Conservation (phyloP, 2,797 vertebrate genomes). For the Basileuterus tristriatus region DNA sequence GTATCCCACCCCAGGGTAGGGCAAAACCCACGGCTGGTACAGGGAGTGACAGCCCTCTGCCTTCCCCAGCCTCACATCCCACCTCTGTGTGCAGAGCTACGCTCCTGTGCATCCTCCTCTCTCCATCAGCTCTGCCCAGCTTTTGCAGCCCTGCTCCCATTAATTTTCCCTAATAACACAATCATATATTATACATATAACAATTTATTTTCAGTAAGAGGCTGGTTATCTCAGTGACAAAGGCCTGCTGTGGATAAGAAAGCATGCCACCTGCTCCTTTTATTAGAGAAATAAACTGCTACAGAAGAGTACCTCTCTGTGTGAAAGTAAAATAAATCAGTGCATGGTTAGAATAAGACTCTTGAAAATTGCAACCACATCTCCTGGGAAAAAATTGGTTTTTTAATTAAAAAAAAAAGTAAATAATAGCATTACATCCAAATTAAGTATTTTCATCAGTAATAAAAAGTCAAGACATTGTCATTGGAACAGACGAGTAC, state of each 20-base stretch:
- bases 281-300: background rate
- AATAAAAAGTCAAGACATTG: background rate
- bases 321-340: background rate
- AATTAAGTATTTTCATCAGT: background rate
- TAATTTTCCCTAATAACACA: background rate
- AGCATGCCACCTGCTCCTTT: background rate
- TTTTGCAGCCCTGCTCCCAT: background rate
- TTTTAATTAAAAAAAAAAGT: background rate
- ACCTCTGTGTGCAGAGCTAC: rapidly evolving
- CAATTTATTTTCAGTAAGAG: background rate
- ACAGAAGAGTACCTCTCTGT: background rate
- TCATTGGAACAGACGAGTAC: background rate
- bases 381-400: background rate
- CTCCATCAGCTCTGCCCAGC: background rate
- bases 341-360: background rate
- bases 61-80: background rate
- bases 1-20: rapidly evolving
- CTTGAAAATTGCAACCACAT: background rate
- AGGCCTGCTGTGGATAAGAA: background rate
- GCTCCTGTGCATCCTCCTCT: rapidly evolving
- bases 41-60: background rate
- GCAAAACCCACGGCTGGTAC: background rate
- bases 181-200: background rate
- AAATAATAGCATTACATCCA: background rate
- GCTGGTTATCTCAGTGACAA: background rate